Evolutionary conservation across 2,888 invertebrate genomes (phyloP).

Genomic region (Leucoma salicis): DNA sequence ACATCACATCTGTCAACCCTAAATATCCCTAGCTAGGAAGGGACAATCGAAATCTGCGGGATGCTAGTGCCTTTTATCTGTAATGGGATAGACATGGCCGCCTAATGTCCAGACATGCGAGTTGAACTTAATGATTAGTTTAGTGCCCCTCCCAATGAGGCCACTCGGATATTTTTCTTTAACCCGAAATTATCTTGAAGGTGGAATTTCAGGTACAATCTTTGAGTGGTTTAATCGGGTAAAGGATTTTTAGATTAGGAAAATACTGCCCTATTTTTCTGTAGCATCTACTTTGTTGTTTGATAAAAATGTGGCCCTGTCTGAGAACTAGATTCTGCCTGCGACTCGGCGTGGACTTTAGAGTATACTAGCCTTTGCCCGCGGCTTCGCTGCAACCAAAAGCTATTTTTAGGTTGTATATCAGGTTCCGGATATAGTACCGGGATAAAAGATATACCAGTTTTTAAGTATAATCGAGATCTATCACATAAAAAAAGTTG

Average conservation of each 20-base stretch:
- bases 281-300: too few species aligned
- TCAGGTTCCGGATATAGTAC: too few species aligned
- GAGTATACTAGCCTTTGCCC: too few species aligned
- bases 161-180: constrained; percentile 28
- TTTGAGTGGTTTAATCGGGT: background rate
- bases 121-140: constrained; percentile 52
- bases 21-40: constrained; percentile 21
- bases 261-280: too few species aligned
- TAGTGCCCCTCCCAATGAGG: constrained; percentile 30
- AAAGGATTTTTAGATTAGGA: background rate
- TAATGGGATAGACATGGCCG: constrained; percentile 38
- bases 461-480: too few species aligned
- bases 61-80: constrained; percentile 42
- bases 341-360: too few species aligned
- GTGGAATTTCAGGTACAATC: background rate
- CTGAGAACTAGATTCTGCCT: too few species aligned
- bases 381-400: too few species aligned
- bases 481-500: too few species aligned
- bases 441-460: too few species aligned
- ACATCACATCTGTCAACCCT: constrained; percentile 2
- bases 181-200: constrained; percentile 8
- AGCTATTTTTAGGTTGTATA: too few species aligned
- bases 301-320: too few species aligned
- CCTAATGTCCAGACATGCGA: constrained; percentile 41
- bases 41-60: constrained; percentile 42